These are phyloP conservation scores for Cebus imitator DNA, from an alignment of 2,113 vertebrate species.

Conservation along the genomic window DNA sequence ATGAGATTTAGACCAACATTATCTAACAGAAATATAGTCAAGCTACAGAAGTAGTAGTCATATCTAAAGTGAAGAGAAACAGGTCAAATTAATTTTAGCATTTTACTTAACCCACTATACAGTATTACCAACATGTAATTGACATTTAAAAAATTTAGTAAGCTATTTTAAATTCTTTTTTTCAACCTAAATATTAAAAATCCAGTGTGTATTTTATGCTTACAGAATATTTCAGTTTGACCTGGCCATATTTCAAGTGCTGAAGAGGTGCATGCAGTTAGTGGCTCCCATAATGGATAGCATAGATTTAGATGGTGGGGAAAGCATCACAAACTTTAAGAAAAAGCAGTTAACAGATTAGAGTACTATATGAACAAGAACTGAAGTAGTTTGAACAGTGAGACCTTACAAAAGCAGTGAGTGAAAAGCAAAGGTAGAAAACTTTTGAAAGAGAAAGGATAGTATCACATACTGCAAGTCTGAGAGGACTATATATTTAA, in stretches of 20 bases:
- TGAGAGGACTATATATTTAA: not conserved
- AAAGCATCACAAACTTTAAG: not conserved
- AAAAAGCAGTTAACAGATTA: not conserved
- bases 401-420: not conserved
- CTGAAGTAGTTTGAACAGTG: not conserved
- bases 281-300: not conserved
- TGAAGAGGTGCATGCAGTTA: not conserved
- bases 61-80: constrained; percentile 1
- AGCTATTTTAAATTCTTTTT: not conserved
- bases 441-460: not conserved
- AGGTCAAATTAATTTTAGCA: not conserved
- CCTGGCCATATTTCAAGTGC: not conserved
- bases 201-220: not conserved
- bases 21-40: not conserved
- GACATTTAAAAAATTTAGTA: not conserved
- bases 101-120: not conserved
- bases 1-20: not conserved
- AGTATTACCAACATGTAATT: not conserved
- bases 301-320: not conserved
- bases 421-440: not conserved
- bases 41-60: not conserved
- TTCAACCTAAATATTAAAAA: constrained; percentile 10
- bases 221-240: not conserved
- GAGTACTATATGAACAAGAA: not conserved
- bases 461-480: not conserved